Evolutionary conservation across 2,113 vertebrate genomes (phyloP), one percentile per base, ranked within the genome.

Genomic region (Thermophis baileyi): DNA sequence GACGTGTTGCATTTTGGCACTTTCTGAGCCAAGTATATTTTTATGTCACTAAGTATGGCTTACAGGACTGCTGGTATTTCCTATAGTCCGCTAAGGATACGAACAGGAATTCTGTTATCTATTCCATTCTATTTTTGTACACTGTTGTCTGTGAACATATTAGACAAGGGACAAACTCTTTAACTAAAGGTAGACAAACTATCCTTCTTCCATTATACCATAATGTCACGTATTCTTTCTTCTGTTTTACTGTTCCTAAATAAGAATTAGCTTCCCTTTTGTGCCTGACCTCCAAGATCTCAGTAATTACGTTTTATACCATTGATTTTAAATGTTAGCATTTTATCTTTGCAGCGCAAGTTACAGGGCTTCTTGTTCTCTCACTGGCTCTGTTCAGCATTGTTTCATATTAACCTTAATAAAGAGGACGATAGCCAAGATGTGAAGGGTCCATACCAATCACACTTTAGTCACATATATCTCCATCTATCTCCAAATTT

Each of bases 1-100:
- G 98, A 69, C 54, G 12, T 57, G 0, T 27, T 40, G 24, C 51
- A 89, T 63, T 1, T 30, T 27, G n/a, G 30, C 44, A 40, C 16
- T 7, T 49, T 89, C 47, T 47, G 50, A 49, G 46, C 9, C 55
- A n/a, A 47, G 18, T 92, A 4, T 10, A 11, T 1, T 57, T 6
- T 87, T 57, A 63, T 88, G 49, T 46, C n/a, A 92, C 50, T 22
- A 47, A n/a, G 2, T 54, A 88, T 25, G 7, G 10, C 16, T 92
- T 3, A 47, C 11, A 22, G 57, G 87, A 57, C 85, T 1, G 44
- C 60, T 60, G 18, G 74, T 22, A 81, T 81, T 81, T 81, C 74
- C 35, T 81, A 22, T 44, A 40, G 74, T 81, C 35, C 35, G 22
- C 16, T 44, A 81, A 81, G 18, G 2, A 81, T 81, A 81, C 0